Base-by-base conservation (phyloP, 2,888 invertebrate genomes). In the Drosophila diplacantha region DNA sequence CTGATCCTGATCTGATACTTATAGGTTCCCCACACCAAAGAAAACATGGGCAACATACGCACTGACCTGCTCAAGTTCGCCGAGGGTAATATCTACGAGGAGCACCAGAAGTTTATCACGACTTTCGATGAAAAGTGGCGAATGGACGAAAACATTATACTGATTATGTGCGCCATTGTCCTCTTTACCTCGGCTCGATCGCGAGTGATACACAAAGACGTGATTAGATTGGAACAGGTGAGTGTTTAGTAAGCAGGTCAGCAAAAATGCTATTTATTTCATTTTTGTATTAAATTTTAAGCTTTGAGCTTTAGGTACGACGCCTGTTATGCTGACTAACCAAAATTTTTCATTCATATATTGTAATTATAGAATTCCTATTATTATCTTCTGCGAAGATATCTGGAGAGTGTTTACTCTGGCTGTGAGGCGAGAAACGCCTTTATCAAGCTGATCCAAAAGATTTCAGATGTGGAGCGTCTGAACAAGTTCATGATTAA, bases 401-500 rank as follows among this genome's bases (percentile, higher is more conserved):
- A 95, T 87, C 88, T 95, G 59, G 95, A 95, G 89, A 96, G 93
- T 87, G 92, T 93, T 70, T 96, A 93, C 90, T 91, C 93, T 0
- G 95, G 95, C 46, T 95, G 95, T 85, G 96, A 96, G 85, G 96
- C 96, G 0, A 94, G 95, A 84, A 94, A 95, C 16, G 94, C 93
- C 65, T 97, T 96, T 89, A 89, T 95, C 24, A 94, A 95, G 83
- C 90, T 98, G 61, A 95, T 98, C 73, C 94, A 95, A 89, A 97
- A 96, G 90, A 94, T 98, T 78, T 92, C 94, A 26, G 97, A 98
- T 85, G 91, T 98, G 22, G 93, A 96, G 74, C 93, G 93, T 83
- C 90, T 98, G 53, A 96, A 96, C 64, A 96, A 96, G 77, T 95
- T 95, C 79, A 93, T 97, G n/a, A 95, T 97, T 9, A 93, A 94